Evolutionary conservation across 2,888 invertebrate species (phyloP).

Genomic region (Dryococelus australis): DNA sequence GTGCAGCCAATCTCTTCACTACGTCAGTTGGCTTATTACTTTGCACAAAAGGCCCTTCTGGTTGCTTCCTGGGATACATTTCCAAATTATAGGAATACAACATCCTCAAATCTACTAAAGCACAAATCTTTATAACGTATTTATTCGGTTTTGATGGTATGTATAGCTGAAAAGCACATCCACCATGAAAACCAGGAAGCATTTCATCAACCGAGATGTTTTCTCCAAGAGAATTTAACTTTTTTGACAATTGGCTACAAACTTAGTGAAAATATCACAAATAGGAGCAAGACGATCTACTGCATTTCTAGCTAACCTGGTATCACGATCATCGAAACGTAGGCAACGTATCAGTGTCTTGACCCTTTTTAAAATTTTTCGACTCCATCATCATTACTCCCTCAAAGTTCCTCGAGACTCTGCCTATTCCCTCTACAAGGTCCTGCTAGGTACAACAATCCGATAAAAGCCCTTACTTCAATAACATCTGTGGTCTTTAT

Average conservation of each 20-base stretch:
- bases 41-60: conserved; percentile 43
- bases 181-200: conserved; percentile 46
- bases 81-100: conserved; percentile 45
- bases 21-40: conserved; percentile 46
- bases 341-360: neutral
- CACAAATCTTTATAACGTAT: conserved; percentile 51
- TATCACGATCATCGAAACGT: neutral
- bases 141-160: conserved; percentile 53
- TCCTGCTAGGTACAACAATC: too few relatives aligned
- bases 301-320: conserved; percentile 33
- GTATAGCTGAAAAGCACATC: conserved; percentile 50
- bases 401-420: too few relatives aligned
- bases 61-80: conserved; percentile 48
- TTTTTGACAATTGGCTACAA: conserved; percentile 47
- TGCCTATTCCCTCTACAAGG: too few relatives aligned
- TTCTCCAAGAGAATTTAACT: conserved; percentile 45
- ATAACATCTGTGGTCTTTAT: too few relatives aligned
- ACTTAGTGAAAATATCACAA: conserved; percentile 50
- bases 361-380: too few relatives aligned
- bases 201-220: conserved; percentile 31
- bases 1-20: conserved; percentile 43
- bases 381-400: too few relatives aligned
- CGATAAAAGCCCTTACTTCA: too few relatives aligned
- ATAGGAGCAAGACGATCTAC: conserved; percentile 50
- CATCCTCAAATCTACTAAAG: conserved; percentile 45